These are phyloP conservation scores for Phthorimaea operculella DNA, from an alignment of 1,140 invertebrate genomes.

Conservation along the genomic window DNA sequence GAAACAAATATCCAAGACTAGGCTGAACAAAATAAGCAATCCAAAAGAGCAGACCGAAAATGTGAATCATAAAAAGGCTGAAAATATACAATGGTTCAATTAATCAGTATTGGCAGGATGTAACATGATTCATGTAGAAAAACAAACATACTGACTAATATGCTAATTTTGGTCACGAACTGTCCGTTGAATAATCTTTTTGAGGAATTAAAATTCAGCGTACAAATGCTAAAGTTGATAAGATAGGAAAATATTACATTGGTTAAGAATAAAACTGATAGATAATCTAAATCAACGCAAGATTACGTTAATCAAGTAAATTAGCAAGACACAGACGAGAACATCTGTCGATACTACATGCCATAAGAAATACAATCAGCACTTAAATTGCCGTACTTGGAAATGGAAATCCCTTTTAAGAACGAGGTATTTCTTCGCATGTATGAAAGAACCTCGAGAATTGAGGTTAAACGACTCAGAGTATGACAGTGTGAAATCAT, in stretches of 20 bases:
- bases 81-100: conserved; percentile 12
- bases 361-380: background rate
- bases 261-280: too few species aligned
- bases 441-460: background rate
- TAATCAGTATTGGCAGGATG: conserved; percentile 4
- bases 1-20: background rate
- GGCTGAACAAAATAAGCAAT: too few species aligned
- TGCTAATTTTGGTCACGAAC: background rate
- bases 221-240: too few species aligned
- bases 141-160: background rate
- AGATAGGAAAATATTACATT: too few species aligned
- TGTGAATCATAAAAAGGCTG: conserved; percentile 6
- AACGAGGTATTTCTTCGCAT: background rate
- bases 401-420: background rate
- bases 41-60: conserved; percentile 9
- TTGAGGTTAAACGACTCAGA: background rate
- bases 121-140: conserved; percentile 11
- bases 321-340: background rate
- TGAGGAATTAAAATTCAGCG: too few species aligned
- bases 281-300: too few species aligned
- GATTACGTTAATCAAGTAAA: background rate
- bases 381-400: background rate
- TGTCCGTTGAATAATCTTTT: background rate
- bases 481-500: background rate
- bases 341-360: background rate